phyloP scores from a whole-genome alignment of 2,113 vertebrate genomes.

The Cavia porcellus region DNA sequence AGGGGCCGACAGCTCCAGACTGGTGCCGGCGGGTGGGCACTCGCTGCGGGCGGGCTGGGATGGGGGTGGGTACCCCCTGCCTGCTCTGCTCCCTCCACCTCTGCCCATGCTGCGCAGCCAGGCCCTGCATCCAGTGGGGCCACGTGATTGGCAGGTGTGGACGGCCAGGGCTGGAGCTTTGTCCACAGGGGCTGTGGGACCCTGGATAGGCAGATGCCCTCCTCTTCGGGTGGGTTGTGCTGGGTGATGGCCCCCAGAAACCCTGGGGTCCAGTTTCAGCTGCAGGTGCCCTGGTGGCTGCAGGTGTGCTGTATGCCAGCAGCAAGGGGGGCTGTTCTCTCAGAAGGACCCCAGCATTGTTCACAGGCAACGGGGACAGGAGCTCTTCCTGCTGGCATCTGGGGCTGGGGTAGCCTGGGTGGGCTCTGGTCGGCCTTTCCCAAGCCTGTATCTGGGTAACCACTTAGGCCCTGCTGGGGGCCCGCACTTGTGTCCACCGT shows the following conservation, averaged over 20 bases:
- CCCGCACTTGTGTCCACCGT: not conserved
- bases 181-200: not conserved
- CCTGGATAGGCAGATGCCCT: not conserved
- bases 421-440: not conserved
- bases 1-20: conserved; percentile 95
- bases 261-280: too few relatives aligned
- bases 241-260: too few relatives aligned
- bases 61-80: conserved; percentile 78
- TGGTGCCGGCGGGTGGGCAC: conserved; percentile 83
- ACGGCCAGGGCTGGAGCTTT: not conserved
- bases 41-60: not conserved
- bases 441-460: not conserved
- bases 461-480: not conserved
- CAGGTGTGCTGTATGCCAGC: not conserved
- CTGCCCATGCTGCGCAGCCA: accelerated
- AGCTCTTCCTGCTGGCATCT: not conserved
- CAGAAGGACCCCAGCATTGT: not conserved
- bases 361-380: not conserved
- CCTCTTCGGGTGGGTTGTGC: not conserved
- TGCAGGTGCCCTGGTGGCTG: not conserved
- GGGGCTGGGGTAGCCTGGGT: not conserved
- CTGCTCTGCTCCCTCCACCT: conserved; percentile 59
- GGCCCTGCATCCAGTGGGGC: not conserved
- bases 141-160: not conserved
- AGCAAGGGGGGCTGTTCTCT: not conserved